Conservation (phyloP, 2,797 vertebrate species). For the Manis pentadactyla region DNA sequence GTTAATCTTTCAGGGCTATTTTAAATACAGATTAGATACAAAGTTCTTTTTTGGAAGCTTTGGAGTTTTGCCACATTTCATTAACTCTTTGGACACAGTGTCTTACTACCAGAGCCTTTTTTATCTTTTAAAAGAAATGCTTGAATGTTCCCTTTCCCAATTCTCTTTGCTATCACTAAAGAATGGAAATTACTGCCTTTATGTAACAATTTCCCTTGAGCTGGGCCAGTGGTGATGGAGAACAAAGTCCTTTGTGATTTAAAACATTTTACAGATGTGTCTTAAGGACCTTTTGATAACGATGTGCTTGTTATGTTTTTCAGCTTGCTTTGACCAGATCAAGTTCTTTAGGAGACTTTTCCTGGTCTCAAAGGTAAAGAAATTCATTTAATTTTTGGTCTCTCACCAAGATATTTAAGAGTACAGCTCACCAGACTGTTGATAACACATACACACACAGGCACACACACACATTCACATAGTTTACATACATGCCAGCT, state of each 20-base stretch:
- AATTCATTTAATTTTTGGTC: neutral
- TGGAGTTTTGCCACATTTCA: constrained; percentile 8
- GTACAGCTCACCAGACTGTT: neutral
- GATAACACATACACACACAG: neutral
- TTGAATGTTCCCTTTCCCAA: neutral
- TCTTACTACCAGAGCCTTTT: constrained; percentile 5
- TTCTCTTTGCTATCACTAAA: neutral
- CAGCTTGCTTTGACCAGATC: constrained; percentile 88
- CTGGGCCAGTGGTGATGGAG: neutral
- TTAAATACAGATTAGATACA: constrained; percentile 1
- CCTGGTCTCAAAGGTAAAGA: constrained; percentile 93
- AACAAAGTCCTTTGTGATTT: constrained; percentile 4
- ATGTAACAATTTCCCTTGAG: neutral
- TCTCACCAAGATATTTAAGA: neutral
- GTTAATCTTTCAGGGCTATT: constrained; percentile 34
- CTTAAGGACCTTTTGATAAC: neutral
- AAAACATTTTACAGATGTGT: neutral
- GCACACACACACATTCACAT: neutral
- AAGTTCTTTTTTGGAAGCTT: constrained; percentile 1
- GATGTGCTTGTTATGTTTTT: constrained; percentile 78
- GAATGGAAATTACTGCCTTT: constrained; percentile 28
- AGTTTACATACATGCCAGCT: constrained; percentile 25
- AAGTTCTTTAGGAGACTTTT: constrained; percentile 90
- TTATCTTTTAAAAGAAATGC: neutral
- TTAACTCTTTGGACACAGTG: neutral